Evolutionary conservation across 2,113 vertebrate genomes (phyloP).

Genomic region (Podarcis raffonei): DNA sequence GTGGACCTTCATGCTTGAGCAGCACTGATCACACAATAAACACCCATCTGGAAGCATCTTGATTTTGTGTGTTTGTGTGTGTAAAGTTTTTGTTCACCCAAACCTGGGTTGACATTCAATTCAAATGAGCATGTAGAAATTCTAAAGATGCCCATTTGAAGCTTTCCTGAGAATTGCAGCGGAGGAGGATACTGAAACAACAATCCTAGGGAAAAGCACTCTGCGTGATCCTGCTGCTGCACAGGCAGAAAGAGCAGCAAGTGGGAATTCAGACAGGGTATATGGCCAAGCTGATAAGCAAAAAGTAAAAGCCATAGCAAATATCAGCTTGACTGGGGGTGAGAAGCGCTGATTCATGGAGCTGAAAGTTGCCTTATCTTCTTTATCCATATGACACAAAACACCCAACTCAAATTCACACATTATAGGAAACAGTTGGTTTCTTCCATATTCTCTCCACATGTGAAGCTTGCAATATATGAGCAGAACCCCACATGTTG

Average conservation of each 20-base stretch:
- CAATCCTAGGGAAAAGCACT: not conserved
- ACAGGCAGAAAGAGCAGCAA: not conserved
- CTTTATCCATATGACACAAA: too few species aligned
- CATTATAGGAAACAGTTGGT: too few species aligned
- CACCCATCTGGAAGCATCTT: not conserved
- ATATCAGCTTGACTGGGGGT: not conserved
- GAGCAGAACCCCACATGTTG: too few species aligned
- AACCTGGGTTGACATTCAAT: not conserved
- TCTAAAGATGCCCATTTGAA: not conserved
- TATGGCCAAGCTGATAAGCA: not conserved
- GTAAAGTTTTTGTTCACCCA: not conserved
- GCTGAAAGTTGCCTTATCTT: not conserved
- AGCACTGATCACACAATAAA: too few species aligned
- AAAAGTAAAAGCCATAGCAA: not conserved
- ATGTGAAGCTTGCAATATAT: too few species aligned
- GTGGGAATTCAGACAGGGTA: not conserved
- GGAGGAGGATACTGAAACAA: not conserved
- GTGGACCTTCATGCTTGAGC: too few species aligned
- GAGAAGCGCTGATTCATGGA: not conserved
- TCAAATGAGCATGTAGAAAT: not conserved
- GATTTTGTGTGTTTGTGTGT: not conserved
- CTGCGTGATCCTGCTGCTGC: not conserved
- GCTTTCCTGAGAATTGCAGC: not conserved
- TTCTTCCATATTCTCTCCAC: too few species aligned
- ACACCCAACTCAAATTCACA: too few species aligned